Conservation (phyloP, 23 tunicate species). For the Botrylloides violaceus region DNA sequence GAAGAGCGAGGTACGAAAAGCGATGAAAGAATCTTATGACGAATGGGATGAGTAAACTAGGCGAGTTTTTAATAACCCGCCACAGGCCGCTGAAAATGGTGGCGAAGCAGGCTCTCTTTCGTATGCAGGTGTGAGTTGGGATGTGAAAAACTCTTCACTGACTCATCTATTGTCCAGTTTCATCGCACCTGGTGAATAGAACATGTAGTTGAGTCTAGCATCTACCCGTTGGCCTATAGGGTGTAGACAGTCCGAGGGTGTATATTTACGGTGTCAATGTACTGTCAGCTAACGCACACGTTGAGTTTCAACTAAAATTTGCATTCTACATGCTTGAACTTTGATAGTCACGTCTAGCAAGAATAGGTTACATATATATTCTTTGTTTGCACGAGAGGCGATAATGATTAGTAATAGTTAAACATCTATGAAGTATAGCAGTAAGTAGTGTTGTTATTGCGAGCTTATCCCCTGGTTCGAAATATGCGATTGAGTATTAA, state of each 20-base stretch:
- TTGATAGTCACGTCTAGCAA: too few relatives aligned
- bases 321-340: too few relatives aligned
- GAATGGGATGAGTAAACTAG: conserved; percentile 17
- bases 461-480: too few relatives aligned
- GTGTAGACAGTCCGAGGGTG: background rate
- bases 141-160: background rate
- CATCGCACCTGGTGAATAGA: background rate
- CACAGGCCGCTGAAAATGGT: background rate
- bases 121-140: background rate
- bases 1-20: conserved; percentile 12
- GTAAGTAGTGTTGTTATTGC: too few relatives aligned
- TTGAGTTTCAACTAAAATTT: too few relatives aligned
- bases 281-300: too few relatives aligned
- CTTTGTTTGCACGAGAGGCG: too few relatives aligned
- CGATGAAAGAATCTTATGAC: conserved; percentile 16
- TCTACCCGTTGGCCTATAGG: too few relatives aligned
- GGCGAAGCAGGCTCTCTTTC: background rate
- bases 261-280: background rate
- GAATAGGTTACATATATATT: too few relatives aligned
- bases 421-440: too few relatives aligned
- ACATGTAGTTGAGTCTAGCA: background rate
- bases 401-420: too few relatives aligned
- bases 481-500: too few relatives aligned
- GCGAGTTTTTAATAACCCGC: conserved; percentile 1
- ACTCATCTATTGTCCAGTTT: background rate